Percentiles rank a stretch among this genome's conserved stretches.
phyloP scores from a whole-genome alignment of 2,888 invertebrate species.

The Ophonus ardosiacus region DNA sequence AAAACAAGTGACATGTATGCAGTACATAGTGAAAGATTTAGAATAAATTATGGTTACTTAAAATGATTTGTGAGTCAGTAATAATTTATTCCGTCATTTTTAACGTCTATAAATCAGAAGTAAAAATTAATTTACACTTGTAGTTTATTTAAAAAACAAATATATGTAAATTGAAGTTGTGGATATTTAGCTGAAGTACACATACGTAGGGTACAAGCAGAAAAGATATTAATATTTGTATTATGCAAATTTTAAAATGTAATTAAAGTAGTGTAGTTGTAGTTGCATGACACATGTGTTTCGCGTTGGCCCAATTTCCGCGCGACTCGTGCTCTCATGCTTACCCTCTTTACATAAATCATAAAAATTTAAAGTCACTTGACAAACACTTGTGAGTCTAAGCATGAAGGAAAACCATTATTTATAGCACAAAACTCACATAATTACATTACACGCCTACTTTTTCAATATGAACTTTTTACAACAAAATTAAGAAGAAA shows the following conservation, averaged over 20 bases:
- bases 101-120: conserved; percentile 33
- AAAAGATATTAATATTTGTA: conserved; percentile 44
- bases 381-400: not conserved
- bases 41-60: not conserved
- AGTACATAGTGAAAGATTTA: not conserved
- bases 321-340: conserved; percentile 17
- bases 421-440: not conserved
- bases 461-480: not conserved
- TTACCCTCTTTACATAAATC: conserved; percentile 31
- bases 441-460: not conserved
- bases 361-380: conserved; percentile 11
- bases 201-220: not conserved
- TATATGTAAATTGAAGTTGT: conserved; percentile 52
- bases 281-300: conserved; percentile 37
- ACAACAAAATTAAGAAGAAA: not conserved
- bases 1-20: too few relatives aligned
- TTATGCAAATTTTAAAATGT: conserved; percentile 51
- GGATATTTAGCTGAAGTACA: conserved; percentile 40
- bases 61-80: not conserved
- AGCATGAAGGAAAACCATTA: conserved; percentile 4
- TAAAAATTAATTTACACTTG: conserved; percentile 27
- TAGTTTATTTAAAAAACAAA: conserved; percentile 51
- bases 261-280: conserved; percentile 25
- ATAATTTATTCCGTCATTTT: not conserved
- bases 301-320: conserved; percentile 22